Percentiles rank a stretch among this genome's conserved stretches.
Evolutionary conservation across 2,888 invertebrate genomes (phyloP).

Genomic region (Altica lythri): DNA sequence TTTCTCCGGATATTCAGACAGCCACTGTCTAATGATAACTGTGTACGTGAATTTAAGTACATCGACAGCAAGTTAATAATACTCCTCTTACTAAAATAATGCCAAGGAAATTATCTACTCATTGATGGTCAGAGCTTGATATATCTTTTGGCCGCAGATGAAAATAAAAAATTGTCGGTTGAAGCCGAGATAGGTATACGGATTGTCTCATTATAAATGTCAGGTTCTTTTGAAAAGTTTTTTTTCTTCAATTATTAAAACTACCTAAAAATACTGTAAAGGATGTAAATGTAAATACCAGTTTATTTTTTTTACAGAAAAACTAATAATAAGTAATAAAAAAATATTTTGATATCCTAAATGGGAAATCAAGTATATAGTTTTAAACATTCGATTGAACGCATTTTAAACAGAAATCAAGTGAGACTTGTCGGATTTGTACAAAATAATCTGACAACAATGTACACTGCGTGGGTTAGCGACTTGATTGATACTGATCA

Average conservation of each 20-base stretch:
- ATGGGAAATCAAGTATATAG: too few species aligned
- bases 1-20: constrained; percentile 31
- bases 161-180: constrained; percentile 3
- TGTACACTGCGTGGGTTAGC: constrained; percentile 3
- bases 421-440: not conserved
- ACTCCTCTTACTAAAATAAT: constrained; percentile 32
- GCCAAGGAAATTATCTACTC: constrained; percentile 30
- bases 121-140: constrained; percentile 21
- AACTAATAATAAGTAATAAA: too few species aligned
- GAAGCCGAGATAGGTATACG: not conserved
- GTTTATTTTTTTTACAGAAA: too few species aligned
- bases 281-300: too few species aligned
- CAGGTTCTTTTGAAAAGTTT: too few species aligned
- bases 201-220: too few species aligned
- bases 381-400: too few species aligned
- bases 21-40: constrained; percentile 39
- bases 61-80: constrained; percentile 34
- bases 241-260: too few species aligned
- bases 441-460: constrained; percentile 3
- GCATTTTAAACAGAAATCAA: too few species aligned
- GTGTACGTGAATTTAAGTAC: constrained; percentile 29
- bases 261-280: too few species aligned
- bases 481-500: constrained; percentile 3
- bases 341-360: too few species aligned
- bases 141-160: constrained; percentile 4